A percentile compares a stretch with the other conserved stretches of the same genome.
These are phyloP conservation scores for Netelia melanura DNA, from an alignment of 2,888 invertebrate genomes.

Conservation along the genomic window DNA sequence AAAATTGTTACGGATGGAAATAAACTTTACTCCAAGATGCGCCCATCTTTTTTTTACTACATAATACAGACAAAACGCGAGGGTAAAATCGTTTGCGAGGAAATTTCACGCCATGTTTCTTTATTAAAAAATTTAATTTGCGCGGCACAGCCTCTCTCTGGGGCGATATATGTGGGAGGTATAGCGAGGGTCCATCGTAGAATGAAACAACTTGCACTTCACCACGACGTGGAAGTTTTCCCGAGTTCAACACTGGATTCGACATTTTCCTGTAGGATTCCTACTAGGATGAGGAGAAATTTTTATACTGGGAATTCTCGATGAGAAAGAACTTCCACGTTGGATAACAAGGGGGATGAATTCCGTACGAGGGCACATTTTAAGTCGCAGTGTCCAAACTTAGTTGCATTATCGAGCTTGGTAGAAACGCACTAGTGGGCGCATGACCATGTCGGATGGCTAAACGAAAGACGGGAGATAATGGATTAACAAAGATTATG, in stretches of 20 bases:
- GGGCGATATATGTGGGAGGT: slow-evolving; percentile 5
- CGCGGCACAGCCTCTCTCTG: slow-evolving; percentile 15
- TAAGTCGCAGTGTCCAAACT: not conserved
- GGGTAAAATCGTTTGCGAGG: not conserved
- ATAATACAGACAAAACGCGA: not conserved
- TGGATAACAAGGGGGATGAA: not conserved
- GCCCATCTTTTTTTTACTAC: not conserved
- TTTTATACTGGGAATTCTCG: not conserved
- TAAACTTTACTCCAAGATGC: not conserved
- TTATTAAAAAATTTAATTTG: slow-evolving; percentile 54
- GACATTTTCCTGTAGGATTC: slow-evolving; percentile 21
- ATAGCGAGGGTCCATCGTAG: not conserved
- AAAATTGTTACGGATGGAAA: not conserved
- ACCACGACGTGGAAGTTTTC: slow-evolving; percentile 24
- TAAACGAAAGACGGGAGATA: no score
- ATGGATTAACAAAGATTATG: no score
- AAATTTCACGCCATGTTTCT: slow-evolving; percentile 39
- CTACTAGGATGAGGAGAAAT: not conserved
- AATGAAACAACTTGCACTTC: slow-evolving; percentile 13
- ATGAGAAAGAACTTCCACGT: not conserved
- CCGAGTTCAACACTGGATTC: slow-evolving; percentile 19
- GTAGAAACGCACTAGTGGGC: not conserved
- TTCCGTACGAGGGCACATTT: not conserved
- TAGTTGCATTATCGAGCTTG: not conserved
- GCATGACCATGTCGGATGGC: no score